phyloP scores from a whole-genome alignment of 2,797 vertebrate genomes.

The Anniella stebbinsi region DNA sequence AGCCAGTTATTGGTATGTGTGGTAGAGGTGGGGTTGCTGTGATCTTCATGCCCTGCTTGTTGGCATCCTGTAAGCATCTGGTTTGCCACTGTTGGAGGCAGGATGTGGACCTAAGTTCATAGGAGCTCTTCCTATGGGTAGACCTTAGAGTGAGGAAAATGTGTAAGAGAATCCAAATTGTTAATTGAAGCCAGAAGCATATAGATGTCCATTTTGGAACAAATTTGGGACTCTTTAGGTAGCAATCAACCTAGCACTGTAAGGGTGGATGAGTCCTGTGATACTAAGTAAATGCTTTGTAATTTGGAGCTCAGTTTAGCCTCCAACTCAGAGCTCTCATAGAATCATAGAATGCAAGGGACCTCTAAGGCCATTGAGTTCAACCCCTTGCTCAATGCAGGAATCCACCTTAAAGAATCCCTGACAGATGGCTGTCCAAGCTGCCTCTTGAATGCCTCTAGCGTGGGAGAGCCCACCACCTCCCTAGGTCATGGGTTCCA shows the following conservation, averaged over 20 bases:
- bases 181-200: too few relatives aligned
- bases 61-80: not conserved
- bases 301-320: not conserved
- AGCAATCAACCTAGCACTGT: too few relatives aligned
- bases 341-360: too few relatives aligned
- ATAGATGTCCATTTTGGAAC: not conserved
- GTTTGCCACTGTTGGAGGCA: not conserved
- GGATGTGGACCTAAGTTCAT: too few relatives aligned
- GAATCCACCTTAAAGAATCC: too few relatives aligned
- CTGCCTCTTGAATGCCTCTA: too few relatives aligned
- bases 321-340: not conserved
- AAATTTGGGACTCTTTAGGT: not conserved
- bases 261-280: not conserved
- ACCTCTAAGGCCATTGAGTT: too few relatives aligned
- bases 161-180: not conserved
- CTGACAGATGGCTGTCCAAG: too few relatives aligned
- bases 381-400: too few relatives aligned
- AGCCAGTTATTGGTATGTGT: too few relatives aligned
- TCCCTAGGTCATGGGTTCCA: too few relatives aligned
- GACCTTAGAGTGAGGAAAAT: not conserved
- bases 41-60: not conserved
- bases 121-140: not conserved
- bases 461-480: too few relatives aligned
- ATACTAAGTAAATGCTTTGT: not conserved
- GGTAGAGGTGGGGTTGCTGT: not conserved